Evolutionary conservation across 2,888 invertebrate species (phyloP).

Genomic region (Glyphotaelius pellucidus): DNA sequence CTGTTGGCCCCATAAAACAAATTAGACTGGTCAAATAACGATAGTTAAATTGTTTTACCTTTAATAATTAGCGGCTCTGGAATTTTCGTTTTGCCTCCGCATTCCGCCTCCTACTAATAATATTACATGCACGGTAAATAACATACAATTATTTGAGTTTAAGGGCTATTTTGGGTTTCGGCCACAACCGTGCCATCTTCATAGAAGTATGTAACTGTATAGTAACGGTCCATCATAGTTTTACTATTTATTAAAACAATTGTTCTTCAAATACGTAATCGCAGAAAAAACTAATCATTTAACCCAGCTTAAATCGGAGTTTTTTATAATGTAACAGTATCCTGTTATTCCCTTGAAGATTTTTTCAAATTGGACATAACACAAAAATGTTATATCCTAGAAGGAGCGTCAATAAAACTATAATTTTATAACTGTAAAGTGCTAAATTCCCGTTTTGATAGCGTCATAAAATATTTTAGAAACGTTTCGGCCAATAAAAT

Average conservation of each 20-base stretch:
- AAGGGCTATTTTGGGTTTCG: neutral
- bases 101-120: too few relatives aligned
- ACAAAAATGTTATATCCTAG: neutral
- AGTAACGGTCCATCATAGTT: neutral
- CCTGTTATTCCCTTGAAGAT: neutral
- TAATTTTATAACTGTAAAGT: neutral
- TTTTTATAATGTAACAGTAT: neutral
- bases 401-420: neutral
- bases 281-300: neutral
- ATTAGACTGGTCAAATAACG: too few relatives aligned
- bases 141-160: neutral
- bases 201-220: neutral
- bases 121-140: neutral
- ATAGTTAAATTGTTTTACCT: too few relatives aligned
- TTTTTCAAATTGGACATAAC: neutral
- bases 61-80: too few relatives aligned
- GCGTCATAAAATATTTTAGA: neutral
- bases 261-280: neutral
- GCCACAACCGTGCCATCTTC: neutral
- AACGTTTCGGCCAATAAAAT: neutral
- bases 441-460: neutral
- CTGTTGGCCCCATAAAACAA: too few relatives aligned
- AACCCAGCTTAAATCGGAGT: neutral
- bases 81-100: too few relatives aligned
- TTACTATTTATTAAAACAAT: neutral